Percentiles rank a stretch among this genome's conserved stretches.
Conservation (phyloP, 1,140 invertebrate species). For the Philopotamus ludificatus region DNA sequence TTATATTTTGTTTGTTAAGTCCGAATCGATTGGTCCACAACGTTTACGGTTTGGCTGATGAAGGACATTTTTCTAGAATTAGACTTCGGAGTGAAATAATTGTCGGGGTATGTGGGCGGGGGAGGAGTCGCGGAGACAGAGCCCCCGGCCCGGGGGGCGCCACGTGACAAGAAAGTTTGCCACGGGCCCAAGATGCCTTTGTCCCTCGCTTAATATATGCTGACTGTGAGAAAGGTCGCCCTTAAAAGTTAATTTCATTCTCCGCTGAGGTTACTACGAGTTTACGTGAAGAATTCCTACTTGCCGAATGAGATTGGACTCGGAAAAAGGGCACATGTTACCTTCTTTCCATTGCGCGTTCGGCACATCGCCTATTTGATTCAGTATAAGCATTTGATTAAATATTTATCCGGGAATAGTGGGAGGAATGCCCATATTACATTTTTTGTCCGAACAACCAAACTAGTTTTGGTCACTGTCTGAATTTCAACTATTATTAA, state of each 20-base stretch:
- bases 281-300: constrained; percentile 33
- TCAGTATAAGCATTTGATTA: too few species aligned
- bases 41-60: not conserved
- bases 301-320: constrained; percentile 8
- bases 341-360: too few species aligned
- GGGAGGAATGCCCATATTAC: too few species aligned
- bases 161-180: constrained; percentile 32
- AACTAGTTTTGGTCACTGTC: too few species aligned
- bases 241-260: constrained; percentile 35
- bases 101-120: not conserved
- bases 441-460: too few species aligned
- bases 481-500: too few species aligned
- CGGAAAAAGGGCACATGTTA: not conserved
- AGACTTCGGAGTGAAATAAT: constrained; percentile 3
- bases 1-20: constrained; percentile 1
- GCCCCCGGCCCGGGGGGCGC: not conserved
- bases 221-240: constrained; percentile 33
- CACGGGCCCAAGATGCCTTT: constrained; percentile 20
- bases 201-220: constrained; percentile 34
- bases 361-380: too few species aligned
- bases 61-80: not conserved
- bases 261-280: constrained; percentile 15
- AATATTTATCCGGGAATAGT: too few species aligned
- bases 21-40: too few species aligned
- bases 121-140: not conserved